Percentiles rank a stretch among this genome's conserved stretches.
phyloP scores from a whole-genome alignment of 2,888 invertebrate species.

The Helicoverpa assulta region DNA sequence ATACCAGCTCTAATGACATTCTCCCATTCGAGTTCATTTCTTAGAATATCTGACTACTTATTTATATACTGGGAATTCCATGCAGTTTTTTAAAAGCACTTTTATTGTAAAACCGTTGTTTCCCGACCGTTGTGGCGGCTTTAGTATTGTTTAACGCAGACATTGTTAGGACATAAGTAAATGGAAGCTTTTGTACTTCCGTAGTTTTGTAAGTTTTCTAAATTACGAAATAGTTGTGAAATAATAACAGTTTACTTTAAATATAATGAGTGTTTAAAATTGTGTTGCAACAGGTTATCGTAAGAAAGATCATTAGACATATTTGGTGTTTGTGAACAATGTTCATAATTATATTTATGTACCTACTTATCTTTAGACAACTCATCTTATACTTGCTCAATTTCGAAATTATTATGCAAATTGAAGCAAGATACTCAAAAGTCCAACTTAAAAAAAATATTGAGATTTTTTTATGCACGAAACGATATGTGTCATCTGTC shows the following conservation, averaged over 20 bases:
- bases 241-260: conserved; percentile 19
- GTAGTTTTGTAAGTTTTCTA: not conserved
- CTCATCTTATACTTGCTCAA: no score
- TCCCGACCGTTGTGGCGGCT: conserved; percentile 6
- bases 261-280: not conserved
- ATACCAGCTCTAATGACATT: not conserved
- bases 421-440: no score
- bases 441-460: no score
- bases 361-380: no score
- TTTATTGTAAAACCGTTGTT: conserved; percentile 25
- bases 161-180: conserved; percentile 16
- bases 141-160: conserved; percentile 14
- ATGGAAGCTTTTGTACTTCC: conserved; percentile 30
- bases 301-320: not conserved
- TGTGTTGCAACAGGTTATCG: not conserved
- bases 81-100: conserved; percentile 4
- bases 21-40: conserved; percentile 16
- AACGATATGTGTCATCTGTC: no score
- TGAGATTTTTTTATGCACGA: no score
- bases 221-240: conserved; percentile 32
- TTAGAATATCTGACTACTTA: conserved; percentile 13
- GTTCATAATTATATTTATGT: no score
- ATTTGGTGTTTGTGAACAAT: no score
- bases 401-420: no score
- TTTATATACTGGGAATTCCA: conserved; percentile 15